phyloP scores from a whole-genome alignment of 2,113 vertebrate genomes.

The Agapornis roseicollis region DNA sequence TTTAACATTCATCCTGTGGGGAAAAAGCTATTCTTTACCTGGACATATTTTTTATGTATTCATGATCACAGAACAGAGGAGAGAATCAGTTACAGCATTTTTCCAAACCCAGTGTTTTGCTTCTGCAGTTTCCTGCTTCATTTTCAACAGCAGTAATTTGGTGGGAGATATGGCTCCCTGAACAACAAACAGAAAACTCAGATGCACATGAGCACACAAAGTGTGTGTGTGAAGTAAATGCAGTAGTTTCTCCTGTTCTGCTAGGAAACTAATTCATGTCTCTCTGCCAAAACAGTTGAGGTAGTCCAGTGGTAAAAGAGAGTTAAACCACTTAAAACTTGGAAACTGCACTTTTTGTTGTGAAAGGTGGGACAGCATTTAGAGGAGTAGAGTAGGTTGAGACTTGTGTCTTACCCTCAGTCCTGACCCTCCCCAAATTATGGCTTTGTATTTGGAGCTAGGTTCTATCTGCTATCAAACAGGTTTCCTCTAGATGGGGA shows the following conservation, averaged over 20 bases:
- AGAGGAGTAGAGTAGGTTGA: neutral
- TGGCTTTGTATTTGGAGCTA: neutral
- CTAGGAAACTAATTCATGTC: neutral
- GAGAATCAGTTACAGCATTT: neutral
- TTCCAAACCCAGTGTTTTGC: neutral
- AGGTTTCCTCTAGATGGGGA: neutral
- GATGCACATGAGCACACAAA: accelerated
- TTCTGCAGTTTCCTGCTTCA: neutral
- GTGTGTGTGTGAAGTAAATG: neutral
- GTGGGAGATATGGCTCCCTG: neutral
- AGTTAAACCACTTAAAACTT: neutral
- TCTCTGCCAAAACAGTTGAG: neutral
- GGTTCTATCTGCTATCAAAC: neutral
- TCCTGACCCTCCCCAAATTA: neutral
- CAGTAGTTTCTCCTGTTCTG: neutral
- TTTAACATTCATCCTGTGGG: neutral
- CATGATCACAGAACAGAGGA: neutral
- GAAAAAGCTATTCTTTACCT: neutral
- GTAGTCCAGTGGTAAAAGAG: neutral
- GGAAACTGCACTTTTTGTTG: neutral
- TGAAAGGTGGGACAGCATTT: neutral
- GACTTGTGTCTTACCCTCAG: neutral
- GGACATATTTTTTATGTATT: neutral
- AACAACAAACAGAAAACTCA: neutral
- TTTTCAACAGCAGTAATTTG: neutral